Conservation (phyloP, 2,888 invertebrate genomes). For the Copidosoma aretas region DNA sequence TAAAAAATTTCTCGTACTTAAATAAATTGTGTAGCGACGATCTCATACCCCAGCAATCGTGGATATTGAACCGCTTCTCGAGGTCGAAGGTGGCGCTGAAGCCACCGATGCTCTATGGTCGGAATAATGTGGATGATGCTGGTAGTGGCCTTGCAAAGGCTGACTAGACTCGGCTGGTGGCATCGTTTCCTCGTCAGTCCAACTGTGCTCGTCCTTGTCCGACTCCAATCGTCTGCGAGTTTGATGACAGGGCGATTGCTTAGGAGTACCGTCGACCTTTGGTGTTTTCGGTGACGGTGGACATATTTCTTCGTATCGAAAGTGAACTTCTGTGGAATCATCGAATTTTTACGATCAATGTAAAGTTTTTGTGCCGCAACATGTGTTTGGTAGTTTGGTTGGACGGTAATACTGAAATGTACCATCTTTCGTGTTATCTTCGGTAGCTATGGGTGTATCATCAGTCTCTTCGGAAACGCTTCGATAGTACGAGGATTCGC, state of each 20-base stretch:
- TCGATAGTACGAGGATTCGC: slow-evolving; percentile 44
- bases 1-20: not conserved
- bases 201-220: slow-evolving; percentile 46
- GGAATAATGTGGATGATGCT: slow-evolving; percentile 41
- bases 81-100: slow-evolving; percentile 51
- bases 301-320: slow-evolving; percentile 37
- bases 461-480: slow-evolving; percentile 50
- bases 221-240: slow-evolving; percentile 39
- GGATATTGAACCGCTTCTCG: slow-evolving; percentile 54
- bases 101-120: slow-evolving; percentile 52
- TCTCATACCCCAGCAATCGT: slow-evolving; percentile 47
- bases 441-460: slow-evolving; percentile 48
- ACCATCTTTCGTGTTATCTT: slow-evolving; percentile 48
- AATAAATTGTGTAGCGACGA: not conserved
- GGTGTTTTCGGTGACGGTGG: slow-evolving; percentile 26
- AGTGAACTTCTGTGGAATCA: slow-evolving; percentile 37
- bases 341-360: slow-evolving; percentile 43
- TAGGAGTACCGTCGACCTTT: slow-evolving; percentile 23
- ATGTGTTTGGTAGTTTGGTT: not conserved
- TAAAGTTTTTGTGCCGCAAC: not conserved
- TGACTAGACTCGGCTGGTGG: slow-evolving; percentile 34
- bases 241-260: slow-evolving; percentile 31
- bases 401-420: not conserved
- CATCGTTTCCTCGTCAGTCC: slow-evolving; percentile 45
- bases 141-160: slow-evolving; percentile 36